These are phyloP conservation scores for Schrankia costaestrigalis DNA, from an alignment of 2,888 invertebrate species.

Conservation along the genomic window DNA sequence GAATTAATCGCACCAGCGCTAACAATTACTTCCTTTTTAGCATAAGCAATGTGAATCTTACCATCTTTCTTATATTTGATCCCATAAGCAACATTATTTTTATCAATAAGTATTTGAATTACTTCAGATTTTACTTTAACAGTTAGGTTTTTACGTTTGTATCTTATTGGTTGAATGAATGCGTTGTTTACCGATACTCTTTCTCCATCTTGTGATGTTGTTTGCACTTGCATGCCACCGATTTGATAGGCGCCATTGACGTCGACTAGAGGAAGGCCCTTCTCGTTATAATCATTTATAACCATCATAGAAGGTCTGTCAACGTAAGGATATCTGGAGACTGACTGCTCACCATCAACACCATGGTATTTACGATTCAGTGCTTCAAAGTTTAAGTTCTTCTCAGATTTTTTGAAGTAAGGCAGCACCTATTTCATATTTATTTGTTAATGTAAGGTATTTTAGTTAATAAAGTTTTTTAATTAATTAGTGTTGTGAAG, in stretches of 20 bases:
- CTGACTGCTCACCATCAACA: slow-evolving; percentile 79
- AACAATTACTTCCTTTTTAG: slow-evolving; percentile 58
- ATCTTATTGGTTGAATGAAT: slow-evolving; percentile 83
- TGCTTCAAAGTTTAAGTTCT: slow-evolving; percentile 74
- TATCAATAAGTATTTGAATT: slow-evolving; percentile 77
- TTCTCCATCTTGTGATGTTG: slow-evolving; percentile 74
- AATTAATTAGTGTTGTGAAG: no score
- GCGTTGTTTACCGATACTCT: slow-evolving; percentile 83
- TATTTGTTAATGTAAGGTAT: slow-evolving; percentile 20
- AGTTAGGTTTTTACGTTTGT: slow-evolving; percentile 70
- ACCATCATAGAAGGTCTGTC: slow-evolving; percentile 78
- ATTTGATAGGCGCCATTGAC: slow-evolving; percentile 76
- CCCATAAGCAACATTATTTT: slow-evolving; percentile 52
- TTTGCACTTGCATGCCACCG: slow-evolving; percentile 81
- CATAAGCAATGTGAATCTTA: slow-evolving; percentile 38
- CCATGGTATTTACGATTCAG: slow-evolving; percentile 80
- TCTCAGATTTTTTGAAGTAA: slow-evolving; percentile 80
- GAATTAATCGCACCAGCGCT: slow-evolving; percentile 54
- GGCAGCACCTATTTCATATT: slow-evolving; percentile 25
- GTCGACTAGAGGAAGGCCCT: slow-evolving; percentile 79
- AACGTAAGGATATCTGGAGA: slow-evolving; percentile 81
- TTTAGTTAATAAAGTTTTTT: not conserved
- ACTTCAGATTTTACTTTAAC: slow-evolving; percentile 77
- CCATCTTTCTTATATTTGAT: slow-evolving; percentile 44
- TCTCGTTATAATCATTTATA: slow-evolving; percentile 78